Percentiles rank a stretch among this genome's conserved stretches.
These are phyloP conservation scores for Lophotis ruficrista DNA, from an alignment of 2,113 vertebrate species.

Conservation along the genomic window DNA sequence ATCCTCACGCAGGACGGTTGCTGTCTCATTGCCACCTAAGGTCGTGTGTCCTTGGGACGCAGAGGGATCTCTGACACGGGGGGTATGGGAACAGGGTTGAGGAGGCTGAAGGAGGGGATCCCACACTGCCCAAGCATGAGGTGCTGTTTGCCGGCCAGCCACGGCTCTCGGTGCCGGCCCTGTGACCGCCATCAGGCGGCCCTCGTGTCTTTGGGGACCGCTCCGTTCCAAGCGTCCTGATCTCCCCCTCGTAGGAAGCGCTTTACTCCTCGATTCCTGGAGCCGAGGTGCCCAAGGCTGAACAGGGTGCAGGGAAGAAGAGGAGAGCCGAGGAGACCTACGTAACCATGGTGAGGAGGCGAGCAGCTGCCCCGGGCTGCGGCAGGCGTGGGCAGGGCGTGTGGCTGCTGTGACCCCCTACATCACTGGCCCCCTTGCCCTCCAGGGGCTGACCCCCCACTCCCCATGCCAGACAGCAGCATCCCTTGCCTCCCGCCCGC, in stretches of 20 bases:
- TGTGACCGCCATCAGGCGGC: background rate
- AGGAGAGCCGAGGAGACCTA: conserved; percentile 65
- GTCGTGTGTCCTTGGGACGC: background rate
- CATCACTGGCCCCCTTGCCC: accelerated
- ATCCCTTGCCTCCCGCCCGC: background rate
- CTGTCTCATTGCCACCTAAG: background rate
- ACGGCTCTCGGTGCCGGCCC: background rate
- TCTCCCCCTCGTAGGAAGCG: background rate
- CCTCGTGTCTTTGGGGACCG: accelerated
- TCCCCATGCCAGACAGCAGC: background rate
- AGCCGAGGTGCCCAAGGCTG: background rate
- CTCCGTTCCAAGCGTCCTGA: accelerated
- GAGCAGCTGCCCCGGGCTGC: background rate
- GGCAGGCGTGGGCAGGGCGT: accelerated
- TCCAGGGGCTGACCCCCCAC: background rate
- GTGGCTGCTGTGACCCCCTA: background rate
- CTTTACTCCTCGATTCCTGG: conserved; percentile 54
- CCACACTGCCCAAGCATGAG: background rate
- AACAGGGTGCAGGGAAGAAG: conserved; percentile 1
- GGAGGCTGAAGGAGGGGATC: background rate
- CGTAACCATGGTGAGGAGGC: conserved; percentile 73
- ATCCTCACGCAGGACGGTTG: background rate
- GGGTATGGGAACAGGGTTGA: background rate
- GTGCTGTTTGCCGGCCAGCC: background rate
- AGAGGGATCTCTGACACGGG: accelerated